phyloP scores from a whole-genome alignment of 2,113 vertebrate genomes.

The Heteronetta atricapilla region DNA sequence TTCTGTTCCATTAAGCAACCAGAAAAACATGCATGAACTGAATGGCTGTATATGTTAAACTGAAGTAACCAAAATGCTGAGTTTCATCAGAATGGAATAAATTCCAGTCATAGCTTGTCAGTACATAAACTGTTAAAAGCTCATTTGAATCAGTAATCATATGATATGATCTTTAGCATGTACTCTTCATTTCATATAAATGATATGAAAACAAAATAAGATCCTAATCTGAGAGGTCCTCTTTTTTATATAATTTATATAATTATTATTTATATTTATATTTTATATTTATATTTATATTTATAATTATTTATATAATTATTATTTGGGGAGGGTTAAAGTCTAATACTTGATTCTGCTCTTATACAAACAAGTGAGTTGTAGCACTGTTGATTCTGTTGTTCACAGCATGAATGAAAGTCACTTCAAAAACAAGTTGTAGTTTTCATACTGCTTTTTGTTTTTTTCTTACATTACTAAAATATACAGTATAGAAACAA shows the following conservation, averaged over 20 bases:
- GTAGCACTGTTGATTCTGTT: not conserved
- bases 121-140: not conserved
- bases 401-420: fast-evolving
- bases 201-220: not conserved
- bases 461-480: not conserved
- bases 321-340: not conserved
- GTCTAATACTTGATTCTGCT: not conserved
- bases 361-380: not conserved
- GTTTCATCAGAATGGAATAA: not conserved
- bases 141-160: not conserved
- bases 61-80: not conserved
- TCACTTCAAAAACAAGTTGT: not conserved
- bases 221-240: not conserved
- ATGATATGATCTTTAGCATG: not conserved
- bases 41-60: not conserved
- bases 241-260: no score
- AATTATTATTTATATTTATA: no score
- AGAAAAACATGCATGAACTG: not conserved
- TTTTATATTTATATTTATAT: no score
- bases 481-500: not conserved
- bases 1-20: not conserved
- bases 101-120: not conserved
- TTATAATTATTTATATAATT: no score
- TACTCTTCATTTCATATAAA: not conserved
- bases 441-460: not conserved